Evolutionary conservation across 1,140 invertebrate species (phyloP).

Genomic region (Coelopa frigida): DNA sequence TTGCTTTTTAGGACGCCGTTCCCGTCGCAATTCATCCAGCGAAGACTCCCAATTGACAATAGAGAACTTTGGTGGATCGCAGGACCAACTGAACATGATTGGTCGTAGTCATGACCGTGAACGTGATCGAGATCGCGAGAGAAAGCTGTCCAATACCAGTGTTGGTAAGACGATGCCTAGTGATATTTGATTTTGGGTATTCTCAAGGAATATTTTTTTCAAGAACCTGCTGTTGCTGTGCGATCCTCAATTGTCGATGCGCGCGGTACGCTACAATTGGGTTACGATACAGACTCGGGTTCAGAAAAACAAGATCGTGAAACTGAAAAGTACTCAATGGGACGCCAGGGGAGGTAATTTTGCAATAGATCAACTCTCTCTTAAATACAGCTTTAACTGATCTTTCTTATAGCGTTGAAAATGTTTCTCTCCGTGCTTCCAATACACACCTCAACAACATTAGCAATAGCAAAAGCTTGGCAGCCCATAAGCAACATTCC

Average conservation of each 20-base stretch:
- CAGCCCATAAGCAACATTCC: slow-evolving; percentile 52
- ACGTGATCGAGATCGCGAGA: slow-evolving; percentile 31
- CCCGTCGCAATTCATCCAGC: slow-evolving; percentile 72
- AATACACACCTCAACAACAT: slow-evolving; percentile 9
- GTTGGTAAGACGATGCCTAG: slow-evolving; percentile 42
- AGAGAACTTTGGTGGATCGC: slow-evolving; percentile 85
- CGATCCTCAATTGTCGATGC: slow-evolving; percentile 69
- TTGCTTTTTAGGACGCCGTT: slow-evolving; percentile 54
- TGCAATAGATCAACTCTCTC: background rate
- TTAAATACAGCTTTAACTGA: background rate
- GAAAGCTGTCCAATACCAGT: slow-evolving; percentile 58
- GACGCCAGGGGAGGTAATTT: slow-evolving; percentile 46
- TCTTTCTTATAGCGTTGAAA: slow-evolving; percentile 24
- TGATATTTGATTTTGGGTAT: too few species aligned
- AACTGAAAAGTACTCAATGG: slow-evolving; percentile 51
- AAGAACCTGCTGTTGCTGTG: slow-evolving; percentile 53
- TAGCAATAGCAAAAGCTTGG: slow-evolving; percentile 18
- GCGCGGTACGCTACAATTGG: slow-evolving; percentile 60
- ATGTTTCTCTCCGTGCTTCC: slow-evolving; percentile 30
- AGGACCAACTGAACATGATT: slow-evolving; percentile 65
- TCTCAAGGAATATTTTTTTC: slow-evolving; percentile 25
- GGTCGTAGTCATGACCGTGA: slow-evolving; percentile 45
- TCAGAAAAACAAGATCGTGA: slow-evolving; percentile 50
- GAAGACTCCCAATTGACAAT: slow-evolving; percentile 85
- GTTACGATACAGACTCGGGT: slow-evolving; percentile 55